phyloP scores from a whole-genome alignment of 1,140 invertebrate species.

The Pentalonia nigronervosa region DNA sequence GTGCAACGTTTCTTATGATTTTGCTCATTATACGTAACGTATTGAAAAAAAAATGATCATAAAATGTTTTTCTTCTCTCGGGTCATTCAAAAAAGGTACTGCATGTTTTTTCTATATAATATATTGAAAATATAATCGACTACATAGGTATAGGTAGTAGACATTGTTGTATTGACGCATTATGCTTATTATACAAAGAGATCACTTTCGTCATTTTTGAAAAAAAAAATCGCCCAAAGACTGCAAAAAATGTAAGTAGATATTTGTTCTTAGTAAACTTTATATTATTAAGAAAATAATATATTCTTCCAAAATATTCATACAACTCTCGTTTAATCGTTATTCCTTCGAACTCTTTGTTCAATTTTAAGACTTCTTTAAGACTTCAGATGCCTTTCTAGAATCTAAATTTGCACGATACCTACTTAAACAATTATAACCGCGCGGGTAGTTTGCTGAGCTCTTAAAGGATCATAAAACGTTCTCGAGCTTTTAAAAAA shows the following conservation, averaged over 20 bases:
- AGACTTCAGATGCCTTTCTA: not conserved
- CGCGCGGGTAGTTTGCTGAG: not conserved
- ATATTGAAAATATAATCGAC: no score
- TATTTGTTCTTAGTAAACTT: not conserved
- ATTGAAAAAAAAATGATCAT: not conserved
- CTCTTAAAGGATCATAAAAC: not conserved
- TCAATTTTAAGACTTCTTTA: not conserved
- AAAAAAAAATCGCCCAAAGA: not conserved
- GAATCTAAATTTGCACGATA: not conserved
- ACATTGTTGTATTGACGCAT: not conserved
- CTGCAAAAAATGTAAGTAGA: not conserved
- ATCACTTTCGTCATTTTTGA: not conserved
- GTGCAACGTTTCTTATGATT: not conserved
- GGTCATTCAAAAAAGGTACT: not conserved
- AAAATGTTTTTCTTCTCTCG: not conserved
- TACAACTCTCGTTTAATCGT: not conserved
- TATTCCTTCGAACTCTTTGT: not conserved
- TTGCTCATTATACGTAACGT: not conserved
- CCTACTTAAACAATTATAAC: not conserved
- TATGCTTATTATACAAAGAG: not conserved
- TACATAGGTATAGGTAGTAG: not conserved
- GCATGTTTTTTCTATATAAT: not conserved
- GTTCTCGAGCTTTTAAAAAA: not conserved
- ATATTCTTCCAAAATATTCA: slow-evolving; percentile 1
- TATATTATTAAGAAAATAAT: not conserved